Evolutionary conservation across 92 coral and sea anemone genomes (phyloP), one percentile per base, ranked within the genome.

Genomic region (Palythoa grandiflora): DNA sequence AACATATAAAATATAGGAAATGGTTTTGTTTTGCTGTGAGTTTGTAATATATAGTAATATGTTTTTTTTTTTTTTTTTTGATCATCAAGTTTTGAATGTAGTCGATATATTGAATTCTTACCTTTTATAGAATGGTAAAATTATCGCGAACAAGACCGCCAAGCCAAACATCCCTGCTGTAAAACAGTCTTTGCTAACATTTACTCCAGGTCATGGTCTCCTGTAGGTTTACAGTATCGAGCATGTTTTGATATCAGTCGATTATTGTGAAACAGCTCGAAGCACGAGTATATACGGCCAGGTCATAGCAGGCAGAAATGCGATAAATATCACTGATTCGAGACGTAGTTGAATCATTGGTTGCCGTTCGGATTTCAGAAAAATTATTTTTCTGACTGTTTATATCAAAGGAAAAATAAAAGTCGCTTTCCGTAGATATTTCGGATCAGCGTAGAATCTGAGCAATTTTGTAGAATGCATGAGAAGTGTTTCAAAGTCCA

Each of bases 221-320:
- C 83, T 44, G 83, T 63, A 36, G 83, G 28, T 54, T 77, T 57
- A 0, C 28, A 28, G 28, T 78, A 78, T 78, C 71, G 15, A 57
- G 7, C 19, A 14, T 78, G 83, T 78, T 78, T 78, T 78, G 83
- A 78, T 78, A 78, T 54, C 83, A 78, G 35, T 54, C 52, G 83
- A 78, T 78, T 38, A 52, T 17, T 16, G 36, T 44, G 39, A 78
- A 68, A 17, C 60, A 78, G 36, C 36, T 47, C 9, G 48, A 68
- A 36, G 55, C 12, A 11, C 14, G 68, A 16, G 38, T 37, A 2
- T 44, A 44, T 4, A 44, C 50, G 50, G 50, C 50, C 50, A 44
- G 50, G 50, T 44, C 50, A 44, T 8, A 44, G 50, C 47, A 40
- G 6, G 1, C 47, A 40, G 47, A 40, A 40, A 28, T 28, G 28